Conservation (phyloP, 2,113 vertebrate species). For the Ifrita kowaldi region DNA sequence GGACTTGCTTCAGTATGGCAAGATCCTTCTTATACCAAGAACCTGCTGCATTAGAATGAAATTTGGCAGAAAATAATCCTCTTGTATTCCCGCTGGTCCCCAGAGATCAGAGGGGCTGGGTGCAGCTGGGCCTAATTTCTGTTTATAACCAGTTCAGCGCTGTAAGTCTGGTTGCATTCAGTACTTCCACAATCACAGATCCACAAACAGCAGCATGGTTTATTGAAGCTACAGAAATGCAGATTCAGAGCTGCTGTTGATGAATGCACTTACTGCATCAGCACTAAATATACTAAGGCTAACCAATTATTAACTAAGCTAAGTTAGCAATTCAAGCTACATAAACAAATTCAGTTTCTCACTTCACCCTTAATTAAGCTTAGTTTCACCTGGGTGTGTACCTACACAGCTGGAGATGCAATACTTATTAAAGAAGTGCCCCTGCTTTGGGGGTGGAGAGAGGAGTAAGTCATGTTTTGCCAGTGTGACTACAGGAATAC, state of each 20-base stretch:
- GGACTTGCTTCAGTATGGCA: neutral
- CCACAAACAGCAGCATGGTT: neutral
- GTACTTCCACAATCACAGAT: neutral
- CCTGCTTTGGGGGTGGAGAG: neutral
- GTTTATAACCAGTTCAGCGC: neutral
- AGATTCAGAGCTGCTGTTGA: neutral
- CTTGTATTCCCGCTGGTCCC: neutral
- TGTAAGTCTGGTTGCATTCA: neutral
- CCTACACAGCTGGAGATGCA: rapidly evolving
- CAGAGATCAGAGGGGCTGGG: neutral
- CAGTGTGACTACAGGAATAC: neutral
- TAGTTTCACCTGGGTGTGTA: neutral
- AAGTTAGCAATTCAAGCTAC: neutral
- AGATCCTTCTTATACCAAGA: neutral
- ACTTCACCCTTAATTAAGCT: neutral
- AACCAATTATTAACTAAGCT: neutral
- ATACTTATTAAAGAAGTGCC: neutral
- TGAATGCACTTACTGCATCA: neutral
- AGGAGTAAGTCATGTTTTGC: neutral
- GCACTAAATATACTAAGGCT: neutral
- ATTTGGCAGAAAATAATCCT: neutral
- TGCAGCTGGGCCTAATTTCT: neutral
- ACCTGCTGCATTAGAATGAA: neutral
- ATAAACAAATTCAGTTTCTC: neutral
- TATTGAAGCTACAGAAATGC: neutral